Evolutionary conservation across 2,797 vertebrate genomes (phyloP).

Genomic region (Emydoidea blandingii): DNA sequence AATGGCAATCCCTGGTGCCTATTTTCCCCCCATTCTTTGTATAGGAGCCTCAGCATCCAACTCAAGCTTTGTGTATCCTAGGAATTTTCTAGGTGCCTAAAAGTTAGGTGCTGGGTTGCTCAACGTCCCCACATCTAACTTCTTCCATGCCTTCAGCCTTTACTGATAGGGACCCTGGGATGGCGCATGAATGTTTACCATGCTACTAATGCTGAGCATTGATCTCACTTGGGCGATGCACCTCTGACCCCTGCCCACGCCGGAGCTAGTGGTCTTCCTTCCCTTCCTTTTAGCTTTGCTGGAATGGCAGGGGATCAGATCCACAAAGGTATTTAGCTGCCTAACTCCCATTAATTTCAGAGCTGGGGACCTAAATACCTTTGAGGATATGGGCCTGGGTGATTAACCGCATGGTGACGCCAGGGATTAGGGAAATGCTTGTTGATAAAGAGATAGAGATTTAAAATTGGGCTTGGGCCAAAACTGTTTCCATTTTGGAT

Average conservation of each 20-base stretch:
- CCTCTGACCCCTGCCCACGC: neutral
- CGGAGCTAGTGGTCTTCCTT: neutral
- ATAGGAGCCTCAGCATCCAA: neutral
- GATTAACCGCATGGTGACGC: neutral
- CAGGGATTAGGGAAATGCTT: neutral
- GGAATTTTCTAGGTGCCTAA: too few species aligned
- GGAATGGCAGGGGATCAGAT: neutral
- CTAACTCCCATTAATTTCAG: neutral
- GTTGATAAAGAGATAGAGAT: neutral
- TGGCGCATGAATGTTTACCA: neutral
- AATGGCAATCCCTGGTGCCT: neutral
- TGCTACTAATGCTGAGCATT: neutral
- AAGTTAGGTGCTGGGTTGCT: neutral
- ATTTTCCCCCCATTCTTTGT: neutral
- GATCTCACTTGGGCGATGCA: neutral
- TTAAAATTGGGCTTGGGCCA: neutral
- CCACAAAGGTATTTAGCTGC: neutral
- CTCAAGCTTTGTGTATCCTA: neutral
- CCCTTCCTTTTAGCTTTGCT: neutral
- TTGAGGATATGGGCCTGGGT: neutral
- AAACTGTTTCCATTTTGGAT: neutral
- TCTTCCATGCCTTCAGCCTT: neutral
- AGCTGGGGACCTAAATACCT: neutral
- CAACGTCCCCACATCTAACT: neutral
- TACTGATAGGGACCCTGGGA: too few species aligned